Evolutionary conservation across 1,140 invertebrate genomes (phyloP).

Genomic region (Ceratitis capitata): DNA sequence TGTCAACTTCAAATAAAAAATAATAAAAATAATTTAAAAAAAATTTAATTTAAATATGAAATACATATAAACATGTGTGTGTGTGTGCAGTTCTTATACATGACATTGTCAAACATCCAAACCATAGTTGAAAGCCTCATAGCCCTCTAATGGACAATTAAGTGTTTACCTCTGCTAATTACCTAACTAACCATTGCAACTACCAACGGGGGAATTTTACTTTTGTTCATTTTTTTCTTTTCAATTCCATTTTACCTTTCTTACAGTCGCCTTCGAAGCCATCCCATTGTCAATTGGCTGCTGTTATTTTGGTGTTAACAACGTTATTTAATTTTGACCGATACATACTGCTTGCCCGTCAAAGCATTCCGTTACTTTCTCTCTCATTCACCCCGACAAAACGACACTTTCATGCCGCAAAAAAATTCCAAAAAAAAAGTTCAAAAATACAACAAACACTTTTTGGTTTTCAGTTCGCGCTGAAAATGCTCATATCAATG

Average conservation of each 20-base stretch:
- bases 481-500: neutral
- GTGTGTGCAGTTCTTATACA: too few species aligned
- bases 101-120: neutral
- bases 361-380: constrained; percentile 2
- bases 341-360: neutral
- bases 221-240: neutral
- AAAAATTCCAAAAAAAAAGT: too few species aligned
- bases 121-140: too few species aligned
- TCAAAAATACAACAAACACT: neutral
- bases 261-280: neutral
- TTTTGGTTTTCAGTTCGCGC: neutral
- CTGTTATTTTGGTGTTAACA: neutral
- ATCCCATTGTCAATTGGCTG: neutral
- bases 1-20: neutral
- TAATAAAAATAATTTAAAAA: neutral
- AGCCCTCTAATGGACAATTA: neutral
- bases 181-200: neutral
- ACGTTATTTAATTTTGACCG: constrained; percentile 23
- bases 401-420: neutral
- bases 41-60: neutral
- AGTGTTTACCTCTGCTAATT: neutral
- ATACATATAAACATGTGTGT: neutral
- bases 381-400: constrained; percentile 28
- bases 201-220: neutral
- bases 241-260: neutral